These are phyloP conservation scores for Sesia apiformis DNA, from an alignment of 2,888 invertebrate species.

Conservation along the genomic window DNA sequence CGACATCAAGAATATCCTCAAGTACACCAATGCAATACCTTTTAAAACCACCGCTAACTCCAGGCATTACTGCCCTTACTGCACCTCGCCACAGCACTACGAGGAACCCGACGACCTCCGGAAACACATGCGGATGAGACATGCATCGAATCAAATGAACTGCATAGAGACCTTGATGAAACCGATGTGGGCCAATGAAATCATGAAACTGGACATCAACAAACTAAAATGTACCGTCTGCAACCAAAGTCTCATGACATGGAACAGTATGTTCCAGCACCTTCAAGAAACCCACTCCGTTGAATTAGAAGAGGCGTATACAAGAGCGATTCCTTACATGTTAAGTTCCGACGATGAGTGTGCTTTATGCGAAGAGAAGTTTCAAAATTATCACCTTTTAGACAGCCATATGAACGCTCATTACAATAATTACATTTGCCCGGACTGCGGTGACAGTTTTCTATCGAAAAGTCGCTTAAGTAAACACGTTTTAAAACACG, in stretches of 20 bases:
- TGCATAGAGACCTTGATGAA: background rate
- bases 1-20: background rate
- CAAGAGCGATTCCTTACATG: background rate
- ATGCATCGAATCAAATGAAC: background rate
- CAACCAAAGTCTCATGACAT: background rate
- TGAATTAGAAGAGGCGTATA: background rate
- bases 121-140: background rate
- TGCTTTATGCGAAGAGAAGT: background rate
- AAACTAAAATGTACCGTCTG: constrained; percentile 1
- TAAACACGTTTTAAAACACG: background rate
- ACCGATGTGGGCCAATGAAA: background rate
- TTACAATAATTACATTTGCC: background rate
- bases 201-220: background rate
- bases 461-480: background rate
- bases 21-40: constrained; percentile 1
- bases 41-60: background rate
- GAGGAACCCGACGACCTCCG: background rate
- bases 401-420: background rate
- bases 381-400: background rate
- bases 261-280: background rate
- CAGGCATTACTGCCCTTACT: background rate
- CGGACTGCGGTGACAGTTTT: background rate
- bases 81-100: background rate
- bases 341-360: background rate
- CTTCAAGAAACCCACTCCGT: background rate